Percentiles rank a stretch among this genome's conserved stretches.
These are phyloP conservation scores for Acanthosoma haemorrhoidale DNA, from an alignment of 2,888 invertebrate genomes.

Conservation along the genomic window DNA sequence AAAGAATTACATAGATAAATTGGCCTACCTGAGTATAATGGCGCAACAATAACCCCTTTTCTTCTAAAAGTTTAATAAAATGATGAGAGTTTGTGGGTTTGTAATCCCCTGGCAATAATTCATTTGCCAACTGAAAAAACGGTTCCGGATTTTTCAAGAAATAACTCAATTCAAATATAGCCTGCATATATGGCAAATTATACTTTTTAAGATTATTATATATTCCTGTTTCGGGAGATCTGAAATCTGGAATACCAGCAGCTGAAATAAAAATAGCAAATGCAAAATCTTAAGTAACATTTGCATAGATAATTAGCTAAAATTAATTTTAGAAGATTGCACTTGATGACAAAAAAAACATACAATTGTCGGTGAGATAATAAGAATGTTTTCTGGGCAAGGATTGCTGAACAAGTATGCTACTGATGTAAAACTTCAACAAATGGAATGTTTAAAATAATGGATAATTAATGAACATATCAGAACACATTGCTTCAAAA, in stretches of 20 bases:
- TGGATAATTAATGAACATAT: too few relatives aligned
- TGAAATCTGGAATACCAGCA: slow-evolving; percentile 94
- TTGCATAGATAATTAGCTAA: too few relatives aligned
- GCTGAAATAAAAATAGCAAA: slow-evolving; percentile 48
- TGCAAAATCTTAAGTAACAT: too few relatives aligned
- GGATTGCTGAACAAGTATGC: too few relatives aligned
- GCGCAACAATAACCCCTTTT: neutral
- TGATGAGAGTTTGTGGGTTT: neutral
- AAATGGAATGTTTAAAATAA: too few relatives aligned
- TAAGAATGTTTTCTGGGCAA: too few relatives aligned
- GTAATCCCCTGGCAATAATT: slow-evolving; percentile 18
- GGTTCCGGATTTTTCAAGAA: slow-evolving; percentile 85
- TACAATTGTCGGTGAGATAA: too few relatives aligned
- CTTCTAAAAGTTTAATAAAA: neutral
- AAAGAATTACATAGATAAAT: neutral
- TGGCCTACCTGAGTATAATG: neutral
- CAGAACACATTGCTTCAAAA: too few relatives aligned
- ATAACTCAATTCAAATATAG: slow-evolving; percentile 81
- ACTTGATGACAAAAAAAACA: too few relatives aligned
- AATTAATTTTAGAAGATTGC: too few relatives aligned
- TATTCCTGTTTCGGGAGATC: slow-evolving; percentile 69
- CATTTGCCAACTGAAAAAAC: slow-evolving; percentile 51
- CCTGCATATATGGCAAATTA: slow-evolving; percentile 72
- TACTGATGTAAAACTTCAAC: too few relatives aligned
- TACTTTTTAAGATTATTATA: slow-evolving; percentile 89